phyloP scores from a whole-genome alignment of 2,888 invertebrate species.

The Eristalis arbustorum region DNA sequence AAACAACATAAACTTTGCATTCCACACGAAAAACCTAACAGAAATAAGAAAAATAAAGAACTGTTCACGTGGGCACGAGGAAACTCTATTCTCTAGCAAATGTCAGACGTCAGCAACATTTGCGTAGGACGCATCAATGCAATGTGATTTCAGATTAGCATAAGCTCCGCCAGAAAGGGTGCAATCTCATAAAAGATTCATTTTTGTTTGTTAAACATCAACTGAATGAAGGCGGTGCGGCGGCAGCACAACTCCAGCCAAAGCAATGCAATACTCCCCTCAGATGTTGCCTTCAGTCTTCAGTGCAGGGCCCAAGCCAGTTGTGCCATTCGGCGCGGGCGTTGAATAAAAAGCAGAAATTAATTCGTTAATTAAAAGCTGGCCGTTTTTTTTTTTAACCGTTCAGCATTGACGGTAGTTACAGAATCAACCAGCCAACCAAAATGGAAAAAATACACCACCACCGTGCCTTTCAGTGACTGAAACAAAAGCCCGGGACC shows the following conservation, averaged over 20 bases:
- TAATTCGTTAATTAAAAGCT: conserved; percentile 70
- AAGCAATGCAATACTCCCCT: conserved; percentile 16
- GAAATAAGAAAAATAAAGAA: not conserved
- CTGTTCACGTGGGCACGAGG: too few relatives aligned
- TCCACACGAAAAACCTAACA: too few relatives aligned
- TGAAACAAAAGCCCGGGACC: conserved; percentile 9
- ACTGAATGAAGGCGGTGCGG: conserved; percentile 31
- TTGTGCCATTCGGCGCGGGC: conserved; percentile 62
- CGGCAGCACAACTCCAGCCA: conserved; percentile 20
- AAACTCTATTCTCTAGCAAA: not conserved
- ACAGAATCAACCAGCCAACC: conserved; percentile 53
- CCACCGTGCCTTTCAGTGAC: conserved; percentile 35
- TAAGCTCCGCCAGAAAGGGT: conserved; percentile 3
- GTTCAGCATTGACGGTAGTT: conserved; percentile 59
- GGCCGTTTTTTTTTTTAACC: conserved; percentile 34
- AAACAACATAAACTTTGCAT: too few relatives aligned
- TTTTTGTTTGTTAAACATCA: conserved; percentile 20
- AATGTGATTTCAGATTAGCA: conserved; percentile 18
- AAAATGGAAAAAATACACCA: conserved; percentile 10
- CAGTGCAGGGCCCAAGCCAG: conserved; percentile 6
- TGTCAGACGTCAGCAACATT: not conserved
- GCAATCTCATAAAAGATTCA: conserved; percentile 8
- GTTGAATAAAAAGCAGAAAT: conserved; percentile 70
- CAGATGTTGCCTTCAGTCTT: conserved; percentile 19
- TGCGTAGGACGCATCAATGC: not conserved